Evolutionary conservation across 2,797 vertebrate species (phyloP).

Genomic region (Helarctos malayanus): DNA sequence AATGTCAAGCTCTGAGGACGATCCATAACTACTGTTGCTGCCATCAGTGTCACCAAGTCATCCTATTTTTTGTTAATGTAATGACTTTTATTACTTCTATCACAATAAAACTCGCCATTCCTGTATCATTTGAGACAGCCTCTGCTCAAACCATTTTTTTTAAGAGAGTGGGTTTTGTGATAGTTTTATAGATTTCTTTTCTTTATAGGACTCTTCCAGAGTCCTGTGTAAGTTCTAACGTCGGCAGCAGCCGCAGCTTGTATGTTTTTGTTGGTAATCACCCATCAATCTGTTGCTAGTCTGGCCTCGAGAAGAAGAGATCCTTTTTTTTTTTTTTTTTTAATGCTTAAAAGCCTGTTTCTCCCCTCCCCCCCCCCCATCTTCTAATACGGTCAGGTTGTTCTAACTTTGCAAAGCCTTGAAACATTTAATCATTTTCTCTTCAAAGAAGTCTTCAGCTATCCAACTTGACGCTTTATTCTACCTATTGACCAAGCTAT

Average conservation of each 20-base stretch:
- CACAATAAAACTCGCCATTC: not conserved
- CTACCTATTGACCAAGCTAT: constrained; percentile 61
- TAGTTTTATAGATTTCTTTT: constrained; percentile 14
- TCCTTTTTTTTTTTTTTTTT: not conserved
- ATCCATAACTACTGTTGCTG: not conserved
- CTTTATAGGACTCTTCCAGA: not conserved
- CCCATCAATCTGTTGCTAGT: not conserved
- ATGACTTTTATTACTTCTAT: constrained; percentile 26
- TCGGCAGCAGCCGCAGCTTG: not conserved
- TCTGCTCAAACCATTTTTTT: not conserved
- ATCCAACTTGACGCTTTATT: constrained; percentile 54
- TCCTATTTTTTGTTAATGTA: constrained; percentile 38
- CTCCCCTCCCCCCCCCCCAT: not conserved
- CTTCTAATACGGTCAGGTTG: not conserved
- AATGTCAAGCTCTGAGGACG: not conserved
- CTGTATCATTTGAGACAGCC: not conserved
- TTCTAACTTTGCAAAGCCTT: constrained; percentile 47
- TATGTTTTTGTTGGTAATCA: not conserved
- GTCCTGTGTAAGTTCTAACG: not conserved
- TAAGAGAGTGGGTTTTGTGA: not conserved
- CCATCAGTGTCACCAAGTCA: not conserved
- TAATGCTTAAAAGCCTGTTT: not conserved
- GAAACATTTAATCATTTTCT: constrained; percentile 61
- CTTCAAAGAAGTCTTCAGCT: constrained; percentile 52
- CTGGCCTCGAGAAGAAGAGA: not conserved